Evolutionary conservation across 1,140 invertebrate genomes (phyloP), one percentile per base, ranked within the genome.

Genomic region (Eupeodes corollae): DNA sequence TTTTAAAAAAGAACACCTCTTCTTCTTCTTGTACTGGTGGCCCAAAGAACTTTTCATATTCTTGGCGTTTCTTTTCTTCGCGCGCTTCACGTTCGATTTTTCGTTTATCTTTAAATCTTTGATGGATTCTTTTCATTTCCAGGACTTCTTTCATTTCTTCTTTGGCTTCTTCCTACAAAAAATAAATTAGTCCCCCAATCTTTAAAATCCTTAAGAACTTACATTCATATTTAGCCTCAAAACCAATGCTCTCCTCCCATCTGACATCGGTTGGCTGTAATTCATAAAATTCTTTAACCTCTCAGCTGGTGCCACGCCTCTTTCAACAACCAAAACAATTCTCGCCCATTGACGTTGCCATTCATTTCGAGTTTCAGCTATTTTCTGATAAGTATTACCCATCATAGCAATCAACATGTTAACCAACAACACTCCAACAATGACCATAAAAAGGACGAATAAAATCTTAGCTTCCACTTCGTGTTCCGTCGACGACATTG

Each of bases 381-480:
- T 97, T 69, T 91, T 91, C 69, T 96, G 91, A 69, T 99, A 98
- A 16, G 95, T 98, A 67, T 98, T 96, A 2, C 94, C 95, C 94
- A 99, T 98, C 94, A 98, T 98, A 56, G 95, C 95, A 59, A 99
- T 98, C 62, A 99, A 75, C 90, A 99, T 93, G 76, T 99, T 98
- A 13, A 99, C 88, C 46, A 98, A 72, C 10, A 98, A 72, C 53
- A 98, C 86, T 1, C 90, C 89, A 16, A 98, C 94, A 57, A 98
- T 88, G 43, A 85, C 88, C 91, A 98, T 97, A 71, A 93, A 98
- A 2, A 97, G 73, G 13, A 97, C 84, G 70, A 97, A 98, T 16
- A 95, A 71, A 21, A 90, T 72, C 77, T 94, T 96, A 9, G 87
- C 91, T 57, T 91, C 82, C 41, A 82, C 79, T 63, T 88, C 84